Percentiles rank a stretch among this genome's conserved stretches.
phyloP scores from a whole-genome alignment of 2,888 invertebrate genomes.

The Lasiommata megera region DNA sequence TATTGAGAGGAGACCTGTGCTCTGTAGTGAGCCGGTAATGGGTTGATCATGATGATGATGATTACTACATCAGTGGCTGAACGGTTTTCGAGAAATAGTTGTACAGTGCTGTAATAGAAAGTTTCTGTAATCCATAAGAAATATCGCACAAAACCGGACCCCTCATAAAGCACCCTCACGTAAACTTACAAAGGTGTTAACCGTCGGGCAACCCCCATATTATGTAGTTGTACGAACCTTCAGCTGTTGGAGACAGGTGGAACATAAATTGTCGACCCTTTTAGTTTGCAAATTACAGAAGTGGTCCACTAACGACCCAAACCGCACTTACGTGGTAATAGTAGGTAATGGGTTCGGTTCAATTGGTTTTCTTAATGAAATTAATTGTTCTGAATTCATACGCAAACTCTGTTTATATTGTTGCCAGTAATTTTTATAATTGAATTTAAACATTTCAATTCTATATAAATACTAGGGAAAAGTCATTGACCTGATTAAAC shows the following conservation, averaged over 20 bases:
- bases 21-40: too few relatives aligned
- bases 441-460: not conserved
- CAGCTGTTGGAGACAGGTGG: conserved; percentile 65
- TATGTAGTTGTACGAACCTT: conserved; percentile 57
- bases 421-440: not conserved
- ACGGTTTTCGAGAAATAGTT: too few relatives aligned
- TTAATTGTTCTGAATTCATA: not conserved
- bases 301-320: conserved; percentile 51
- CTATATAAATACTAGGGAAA: too few relatives aligned
- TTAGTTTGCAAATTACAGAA: conserved; percentile 61
- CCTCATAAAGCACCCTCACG: conserved; percentile 47
- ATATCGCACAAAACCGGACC: conserved; percentile 43
- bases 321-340: conserved; percentile 34
- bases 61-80: not conserved
- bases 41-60: too few relatives aligned
- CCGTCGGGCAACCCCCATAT: conserved; percentile 47
- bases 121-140: conserved; percentile 20
- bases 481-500: too few relatives aligned
- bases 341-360: conserved; percentile 30
- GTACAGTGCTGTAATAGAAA: not conserved
- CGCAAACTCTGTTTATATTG: not conserved
- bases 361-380: conserved; percentile 23
- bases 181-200: conserved; percentile 60
- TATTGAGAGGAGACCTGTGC: too few relatives aligned
- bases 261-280: conserved; percentile 68